A percentile compares a stretch with the other conserved stretches of the same genome.
Evolutionary conservation across 2,797 vertebrate species (phyloP).

Genomic region (Ibycter americanus): DNA sequence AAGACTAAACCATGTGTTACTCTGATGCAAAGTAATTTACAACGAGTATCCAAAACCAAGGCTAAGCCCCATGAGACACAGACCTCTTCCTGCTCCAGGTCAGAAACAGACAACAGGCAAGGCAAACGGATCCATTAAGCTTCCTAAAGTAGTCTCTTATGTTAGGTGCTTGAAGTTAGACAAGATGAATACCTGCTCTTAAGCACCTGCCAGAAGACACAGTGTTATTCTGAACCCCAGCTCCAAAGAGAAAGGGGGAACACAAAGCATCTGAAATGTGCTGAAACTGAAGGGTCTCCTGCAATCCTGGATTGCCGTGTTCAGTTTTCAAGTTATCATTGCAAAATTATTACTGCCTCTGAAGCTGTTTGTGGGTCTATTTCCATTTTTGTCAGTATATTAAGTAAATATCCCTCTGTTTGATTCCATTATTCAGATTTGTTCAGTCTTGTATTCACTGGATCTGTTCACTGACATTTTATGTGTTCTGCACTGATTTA

Average conservation of each 20-base stretch:
- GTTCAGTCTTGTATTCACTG: not conserved
- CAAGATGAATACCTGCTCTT: not conserved
- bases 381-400: not conserved
- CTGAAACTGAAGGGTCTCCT: not conserved
- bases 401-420: not conserved
- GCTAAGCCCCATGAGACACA: not conserved
- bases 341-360: not conserved
- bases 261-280: not conserved
- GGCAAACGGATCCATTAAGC: not conserved
- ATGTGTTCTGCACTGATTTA: not conserved
- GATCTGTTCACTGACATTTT: not conserved
- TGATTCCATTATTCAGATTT: not conserved
- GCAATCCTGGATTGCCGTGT: not conserved
- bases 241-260: not conserved
- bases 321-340: not conserved
- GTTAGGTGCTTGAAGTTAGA: not conserved
- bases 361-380: not conserved
- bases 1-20: not conserved
- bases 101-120: not conserved
- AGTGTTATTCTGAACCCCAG: not conserved
- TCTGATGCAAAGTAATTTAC: not conserved
- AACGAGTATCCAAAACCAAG: not conserved
- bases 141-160: not conserved
- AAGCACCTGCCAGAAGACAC: not conserved
- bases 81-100: not conserved